These are phyloP conservation scores for Euglossa dilemma DNA, from an alignment of 1,140 invertebrate species.

Conservation along the genomic window DNA sequence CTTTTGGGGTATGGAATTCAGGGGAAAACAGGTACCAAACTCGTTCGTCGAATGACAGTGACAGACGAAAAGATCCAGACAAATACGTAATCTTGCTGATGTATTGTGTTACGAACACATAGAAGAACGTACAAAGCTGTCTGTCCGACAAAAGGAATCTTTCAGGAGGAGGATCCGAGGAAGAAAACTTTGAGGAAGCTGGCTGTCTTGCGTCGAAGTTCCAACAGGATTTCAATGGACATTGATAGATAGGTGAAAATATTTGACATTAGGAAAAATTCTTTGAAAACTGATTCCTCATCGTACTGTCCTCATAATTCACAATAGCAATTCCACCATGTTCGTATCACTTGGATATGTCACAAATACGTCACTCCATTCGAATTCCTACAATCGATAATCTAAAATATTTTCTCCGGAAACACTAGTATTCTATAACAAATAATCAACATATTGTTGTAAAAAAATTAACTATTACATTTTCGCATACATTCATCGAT, in stretches of 20 bases:
- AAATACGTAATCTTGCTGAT: background rate
- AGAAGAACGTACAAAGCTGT: background rate
- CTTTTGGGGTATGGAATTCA: background rate
- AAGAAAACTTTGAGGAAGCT: background rate
- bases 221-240: background rate
- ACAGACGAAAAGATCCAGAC: background rate
- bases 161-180: background rate
- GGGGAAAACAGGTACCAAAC: background rate
- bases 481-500: too few relatives aligned
- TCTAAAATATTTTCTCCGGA: too few relatives aligned
- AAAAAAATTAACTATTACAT: too few relatives aligned
- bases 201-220: background rate
- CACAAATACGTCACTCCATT: too few relatives aligned
- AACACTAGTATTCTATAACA: too few relatives aligned
- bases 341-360: too few relatives aligned
- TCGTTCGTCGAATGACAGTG: background rate
- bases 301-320: background rate
- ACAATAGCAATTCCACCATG: background rate
- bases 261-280: background rate
- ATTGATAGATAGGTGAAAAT: background rate
- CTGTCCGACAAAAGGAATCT: constrained; percentile 2
- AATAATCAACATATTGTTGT: too few relatives aligned
- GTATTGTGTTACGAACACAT: background rate
- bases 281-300: background rate
- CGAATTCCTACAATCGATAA: too few relatives aligned